phyloP scores from a whole-genome alignment of 2,113 vertebrate species.

The Lepisosteus oculatus region DNA sequence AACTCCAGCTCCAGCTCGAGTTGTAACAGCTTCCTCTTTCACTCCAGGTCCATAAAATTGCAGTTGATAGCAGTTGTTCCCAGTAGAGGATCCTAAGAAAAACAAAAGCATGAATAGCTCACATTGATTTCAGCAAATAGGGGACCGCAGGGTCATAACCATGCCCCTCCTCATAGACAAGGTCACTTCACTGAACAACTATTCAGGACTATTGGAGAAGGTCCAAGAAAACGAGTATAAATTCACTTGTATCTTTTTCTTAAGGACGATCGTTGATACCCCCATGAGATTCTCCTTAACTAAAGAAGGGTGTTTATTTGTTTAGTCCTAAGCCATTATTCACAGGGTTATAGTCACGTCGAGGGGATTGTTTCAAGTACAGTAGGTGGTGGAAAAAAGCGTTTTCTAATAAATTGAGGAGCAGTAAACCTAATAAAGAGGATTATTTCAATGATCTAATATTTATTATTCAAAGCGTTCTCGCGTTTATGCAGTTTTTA shows the following conservation, averaged over 20 bases:
- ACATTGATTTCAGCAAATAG: slow-evolving; percentile 68
- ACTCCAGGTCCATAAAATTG: slow-evolving; percentile 67
- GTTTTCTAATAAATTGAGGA: no score
- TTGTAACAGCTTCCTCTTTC: slow-evolving; percentile 25
- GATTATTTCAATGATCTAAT: no score
- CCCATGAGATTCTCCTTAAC: slow-evolving; percentile 59
- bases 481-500: no score
- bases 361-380: no score
- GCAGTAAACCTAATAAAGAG: no score
- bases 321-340: slow-evolving; percentile 60
- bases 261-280: slow-evolving; percentile 57
- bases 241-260: slow-evolving; percentile 70
- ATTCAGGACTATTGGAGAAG: slow-evolving; percentile 65
- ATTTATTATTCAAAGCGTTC: no score
- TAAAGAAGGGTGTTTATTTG: slow-evolving; percentile 75
- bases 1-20: slow-evolving; percentile 1
- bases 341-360: no score
- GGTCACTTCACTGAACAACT: slow-evolving; percentile 72
- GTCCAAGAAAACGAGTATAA: slow-evolving; percentile 67
- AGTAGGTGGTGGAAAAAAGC: no score
- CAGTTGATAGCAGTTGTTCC: slow-evolving; percentile 65
- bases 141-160: slow-evolving; percentile 68
- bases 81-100: slow-evolving; percentile 70
- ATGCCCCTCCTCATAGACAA: slow-evolving; percentile 57
- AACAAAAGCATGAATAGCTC: slow-evolving; percentile 75